These are phyloP conservation scores for Hofmannophila pseudospretella DNA, from an alignment of 2,888 invertebrate genomes.

Conservation along the genomic window DNA sequence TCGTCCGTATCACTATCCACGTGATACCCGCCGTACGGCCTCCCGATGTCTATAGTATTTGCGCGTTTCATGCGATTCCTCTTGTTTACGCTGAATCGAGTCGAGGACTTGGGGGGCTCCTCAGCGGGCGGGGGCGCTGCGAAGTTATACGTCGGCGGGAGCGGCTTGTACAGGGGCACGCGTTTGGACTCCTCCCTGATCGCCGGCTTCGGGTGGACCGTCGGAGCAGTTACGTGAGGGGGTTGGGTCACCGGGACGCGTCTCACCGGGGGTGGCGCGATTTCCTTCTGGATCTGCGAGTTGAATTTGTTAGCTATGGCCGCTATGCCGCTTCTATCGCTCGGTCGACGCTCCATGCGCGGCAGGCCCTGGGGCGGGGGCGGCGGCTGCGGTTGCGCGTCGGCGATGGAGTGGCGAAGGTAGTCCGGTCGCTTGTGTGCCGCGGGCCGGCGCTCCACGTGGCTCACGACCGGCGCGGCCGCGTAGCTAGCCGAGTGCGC, in stretches of 20 bases:
- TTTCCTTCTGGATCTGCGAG: conserved; percentile 38
- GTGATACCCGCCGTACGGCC: conserved; percentile 78
- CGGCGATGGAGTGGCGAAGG: conserved; percentile 61
- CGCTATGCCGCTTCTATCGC: conserved; percentile 57
- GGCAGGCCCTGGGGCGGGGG: conserved; percentile 11
- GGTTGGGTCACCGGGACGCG: conserved; percentile 14
- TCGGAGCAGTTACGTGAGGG: conserved; percentile 5
- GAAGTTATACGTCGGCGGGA: conserved; percentile 65
- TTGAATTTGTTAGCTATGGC: conserved; percentile 64
- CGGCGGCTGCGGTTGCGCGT: conserved; percentile 22
- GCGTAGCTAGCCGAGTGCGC: conserved; percentile 46
- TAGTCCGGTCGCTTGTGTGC: conserved; percentile 49
- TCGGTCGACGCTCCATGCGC: conserved; percentile 42
- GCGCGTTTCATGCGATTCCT: conserved; percentile 91
- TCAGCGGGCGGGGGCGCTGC: conserved; percentile 50
- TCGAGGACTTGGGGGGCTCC: conserved; percentile 54
- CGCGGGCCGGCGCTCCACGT: conserved; percentile 46
- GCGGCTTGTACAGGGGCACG: conserved; percentile 49
- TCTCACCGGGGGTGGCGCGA: conserved; percentile 16
- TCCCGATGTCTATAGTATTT: conserved; percentile 93
- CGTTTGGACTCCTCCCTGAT: conserved; percentile 17
- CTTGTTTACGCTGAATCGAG: conserved; percentile 77
- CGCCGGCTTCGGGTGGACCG: conserved; percentile 2
- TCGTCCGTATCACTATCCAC: conserved; percentile 71
- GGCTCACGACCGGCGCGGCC: conserved; percentile 33